These are phyloP conservation scores for Callyntrura guangdongensis DNA, from an alignment of 2,888 invertebrate genomes.

Conservation along the genomic window DNA sequence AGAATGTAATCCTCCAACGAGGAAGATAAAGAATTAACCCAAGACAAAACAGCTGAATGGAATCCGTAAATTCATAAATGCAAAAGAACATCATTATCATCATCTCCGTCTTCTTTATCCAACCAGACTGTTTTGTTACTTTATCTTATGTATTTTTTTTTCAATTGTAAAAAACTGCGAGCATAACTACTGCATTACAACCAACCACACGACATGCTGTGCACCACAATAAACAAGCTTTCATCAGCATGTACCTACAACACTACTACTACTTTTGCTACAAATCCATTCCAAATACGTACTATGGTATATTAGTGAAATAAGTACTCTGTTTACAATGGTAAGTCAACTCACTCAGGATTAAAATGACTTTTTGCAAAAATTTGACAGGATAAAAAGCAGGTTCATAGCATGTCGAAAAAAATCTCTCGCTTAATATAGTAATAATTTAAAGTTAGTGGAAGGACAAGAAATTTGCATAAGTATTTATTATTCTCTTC, in stretches of 20 bases:
- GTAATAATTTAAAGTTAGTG: slow-evolving; percentile 41
- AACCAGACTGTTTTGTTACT: slow-evolving; percentile 12
- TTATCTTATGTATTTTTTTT: not conserved
- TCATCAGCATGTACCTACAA: slow-evolving; percentile 15
- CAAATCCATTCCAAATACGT: no score
- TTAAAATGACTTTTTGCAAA: slow-evolving; percentile 47
- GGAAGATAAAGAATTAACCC: slow-evolving; percentile 46
- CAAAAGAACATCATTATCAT: no score
- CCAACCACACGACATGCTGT: slow-evolving; percentile 34
- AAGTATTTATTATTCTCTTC: slow-evolving; percentile 42
- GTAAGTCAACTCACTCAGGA: slow-evolving; percentile 23
- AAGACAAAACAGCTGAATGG: slow-evolving; percentile 46
- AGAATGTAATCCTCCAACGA: slow-evolving; percentile 47
- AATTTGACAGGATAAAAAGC: slow-evolving; percentile 39
- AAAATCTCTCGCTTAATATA: slow-evolving; percentile 41
- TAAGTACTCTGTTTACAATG: not conserved
- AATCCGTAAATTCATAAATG: slow-evolving; percentile 39
- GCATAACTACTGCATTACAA: slow-evolving; percentile 7
- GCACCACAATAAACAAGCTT: slow-evolving; percentile 42
- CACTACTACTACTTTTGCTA: not conserved
- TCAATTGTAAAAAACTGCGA: slow-evolving; percentile 18
- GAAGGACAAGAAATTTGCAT: slow-evolving; percentile 57
- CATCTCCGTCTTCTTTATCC: not conserved
- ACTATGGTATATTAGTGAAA: not conserved
- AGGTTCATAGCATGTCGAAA: not conserved